Evolutionary conservation across 2,888 invertebrate species (phyloP).

Genomic region (Archaeoteleia sp.): DNA sequence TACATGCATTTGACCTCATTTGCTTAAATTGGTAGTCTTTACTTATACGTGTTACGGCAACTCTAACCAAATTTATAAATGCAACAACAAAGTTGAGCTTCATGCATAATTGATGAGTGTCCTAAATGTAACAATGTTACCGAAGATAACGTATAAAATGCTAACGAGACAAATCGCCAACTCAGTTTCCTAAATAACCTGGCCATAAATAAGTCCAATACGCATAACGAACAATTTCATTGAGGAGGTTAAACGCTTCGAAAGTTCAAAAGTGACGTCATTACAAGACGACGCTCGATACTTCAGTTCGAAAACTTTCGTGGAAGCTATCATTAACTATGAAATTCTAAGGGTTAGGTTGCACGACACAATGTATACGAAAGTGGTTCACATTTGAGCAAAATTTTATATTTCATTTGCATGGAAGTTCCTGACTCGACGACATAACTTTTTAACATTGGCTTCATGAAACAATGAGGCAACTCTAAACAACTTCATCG

Average conservation of each 20-base stretch:
- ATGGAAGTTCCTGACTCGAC: no score
- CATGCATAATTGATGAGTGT: constrained; percentile 15
- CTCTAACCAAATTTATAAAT: no score
- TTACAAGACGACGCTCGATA: constrained; percentile 15
- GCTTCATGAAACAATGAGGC: no score
- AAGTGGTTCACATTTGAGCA: no score
- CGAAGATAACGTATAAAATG: constrained; percentile 3
- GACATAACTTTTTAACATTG: no score
- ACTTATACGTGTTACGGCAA: constrained; percentile 7
- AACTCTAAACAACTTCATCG: no score
- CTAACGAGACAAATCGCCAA: constrained; percentile 7
- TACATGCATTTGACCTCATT: constrained; percentile 15
- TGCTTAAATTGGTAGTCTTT: constrained; percentile 6
- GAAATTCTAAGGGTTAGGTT: no score
- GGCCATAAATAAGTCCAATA: constrained; percentile 1
- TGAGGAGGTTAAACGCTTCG: constrained; percentile 19
- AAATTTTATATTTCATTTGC: no score
- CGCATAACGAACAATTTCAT: not conserved
- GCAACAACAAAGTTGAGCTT: constrained; percentile 11
- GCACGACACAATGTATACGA: no score
- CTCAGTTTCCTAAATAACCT: not conserved
- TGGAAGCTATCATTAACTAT: no score
- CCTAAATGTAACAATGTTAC: constrained; percentile 1
- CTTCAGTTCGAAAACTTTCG: constrained; percentile 15
- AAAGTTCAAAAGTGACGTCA: constrained; percentile 33